A percentile compares a stretch with the other conserved stretches of the same genome.
Conservation (phyloP, 2,888 invertebrate species). For the Catocala sponsa region DNA sequence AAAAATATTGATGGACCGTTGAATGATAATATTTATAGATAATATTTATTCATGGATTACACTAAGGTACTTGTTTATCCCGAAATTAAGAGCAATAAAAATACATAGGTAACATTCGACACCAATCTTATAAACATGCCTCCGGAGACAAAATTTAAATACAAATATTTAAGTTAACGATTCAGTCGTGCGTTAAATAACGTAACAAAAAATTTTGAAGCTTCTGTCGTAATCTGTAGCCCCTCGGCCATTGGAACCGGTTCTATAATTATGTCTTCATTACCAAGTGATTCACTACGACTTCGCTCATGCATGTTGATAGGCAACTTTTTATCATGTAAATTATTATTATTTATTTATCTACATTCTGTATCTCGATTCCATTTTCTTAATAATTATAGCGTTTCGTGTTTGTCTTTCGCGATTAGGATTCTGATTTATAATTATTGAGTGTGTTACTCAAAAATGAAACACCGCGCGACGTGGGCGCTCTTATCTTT, state of each 20-base stretch:
- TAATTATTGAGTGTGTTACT: neutral
- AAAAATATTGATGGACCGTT: neutral
- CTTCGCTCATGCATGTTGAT: slow-evolving; percentile 59
- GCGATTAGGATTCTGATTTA: slow-evolving; percentile 16
- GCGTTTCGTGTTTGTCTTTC: slow-evolving; percentile 11
- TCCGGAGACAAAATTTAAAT: slow-evolving; percentile 33
- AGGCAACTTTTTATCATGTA: slow-evolving; percentile 55
- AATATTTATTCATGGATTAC: neutral
- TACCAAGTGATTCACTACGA: slow-evolving; percentile 75
- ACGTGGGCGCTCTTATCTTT: neutral
- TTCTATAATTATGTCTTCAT: slow-evolving; percentile 84
- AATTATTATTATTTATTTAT: slow-evolving; percentile 44
- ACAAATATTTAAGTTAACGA: slow-evolving; percentile 39
- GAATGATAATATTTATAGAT: neutral
- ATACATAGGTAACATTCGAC: slow-evolving; percentile 9
- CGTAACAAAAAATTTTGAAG: slow-evolving; percentile 28
- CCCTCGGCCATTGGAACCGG: slow-evolving; percentile 70
- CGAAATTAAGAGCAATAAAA: slow-evolving; percentile 6
- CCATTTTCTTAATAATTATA: slow-evolving; percentile 23
- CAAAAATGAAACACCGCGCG: neutral
- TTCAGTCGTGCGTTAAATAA: slow-evolving; percentile 33
- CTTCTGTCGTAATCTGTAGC: slow-evolving; percentile 42
- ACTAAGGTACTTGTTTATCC: too few species aligned
- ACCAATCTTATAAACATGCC: slow-evolving; percentile 25
- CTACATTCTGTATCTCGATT: slow-evolving; percentile 39